Evolutionary conservation across 2,113 vertebrate species (phyloP).

Genomic region (Sminthopsis crassicaudata): DNA sequence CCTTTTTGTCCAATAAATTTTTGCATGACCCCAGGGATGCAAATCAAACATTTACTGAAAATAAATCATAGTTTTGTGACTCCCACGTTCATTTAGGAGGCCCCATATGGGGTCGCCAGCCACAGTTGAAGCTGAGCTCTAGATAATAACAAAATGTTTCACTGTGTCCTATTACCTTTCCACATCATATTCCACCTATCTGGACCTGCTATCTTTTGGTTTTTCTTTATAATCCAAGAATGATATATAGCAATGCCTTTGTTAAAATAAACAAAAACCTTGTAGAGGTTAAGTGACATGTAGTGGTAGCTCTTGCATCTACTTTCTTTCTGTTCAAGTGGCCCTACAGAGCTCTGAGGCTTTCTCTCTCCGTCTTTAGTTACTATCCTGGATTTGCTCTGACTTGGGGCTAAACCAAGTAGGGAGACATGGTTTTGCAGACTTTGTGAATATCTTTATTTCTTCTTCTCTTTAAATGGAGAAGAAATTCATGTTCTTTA

Average conservation of each 20-base stretch:
- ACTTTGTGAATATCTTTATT: neutral
- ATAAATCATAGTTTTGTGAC: too few species aligned
- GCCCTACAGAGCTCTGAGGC: neutral
- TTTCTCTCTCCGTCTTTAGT: neutral
- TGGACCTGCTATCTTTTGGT: neutral
- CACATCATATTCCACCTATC: neutral
- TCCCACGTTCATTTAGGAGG: too few species aligned
- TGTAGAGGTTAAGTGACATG: neutral
- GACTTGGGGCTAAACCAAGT: neutral
- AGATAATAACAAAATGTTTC: neutral
- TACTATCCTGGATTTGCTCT: neutral
- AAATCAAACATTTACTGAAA: too few species aligned
- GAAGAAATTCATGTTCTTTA: neutral
- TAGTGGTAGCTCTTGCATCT: neutral
- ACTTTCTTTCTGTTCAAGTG: neutral
- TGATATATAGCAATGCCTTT: neutral
- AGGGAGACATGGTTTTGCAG: neutral
- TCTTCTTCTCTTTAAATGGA: neutral
- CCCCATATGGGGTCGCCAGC: too few species aligned
- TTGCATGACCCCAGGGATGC: too few species aligned
- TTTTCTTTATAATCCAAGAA: neutral
- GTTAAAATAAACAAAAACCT: neutral
- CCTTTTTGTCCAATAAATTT: too few species aligned
- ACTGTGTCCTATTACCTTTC: neutral
- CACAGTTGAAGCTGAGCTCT: neutral